phyloP scores from a whole-genome alignment of 2,113 vertebrate genomes.

The Craseonycteris thonglongyai region DNA sequence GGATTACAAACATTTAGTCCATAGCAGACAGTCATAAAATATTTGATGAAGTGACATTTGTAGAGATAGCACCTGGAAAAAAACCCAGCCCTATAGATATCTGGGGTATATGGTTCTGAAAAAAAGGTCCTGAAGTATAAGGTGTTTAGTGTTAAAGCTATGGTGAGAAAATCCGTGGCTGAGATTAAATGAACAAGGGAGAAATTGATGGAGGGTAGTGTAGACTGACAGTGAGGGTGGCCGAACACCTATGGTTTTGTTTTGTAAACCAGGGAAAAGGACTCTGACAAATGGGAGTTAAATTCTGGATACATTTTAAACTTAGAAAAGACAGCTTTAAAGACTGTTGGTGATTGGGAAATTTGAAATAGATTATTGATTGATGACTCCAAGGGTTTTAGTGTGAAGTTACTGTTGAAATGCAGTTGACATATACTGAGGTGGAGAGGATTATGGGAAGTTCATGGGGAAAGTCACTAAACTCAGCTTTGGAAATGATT shows the following conservation, averaged over 20 bases:
- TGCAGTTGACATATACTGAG: not conserved
- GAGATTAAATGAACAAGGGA: not conserved
- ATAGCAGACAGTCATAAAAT: not conserved
- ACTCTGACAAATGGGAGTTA: not conserved
- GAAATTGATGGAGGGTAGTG: not conserved
- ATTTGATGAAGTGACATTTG: not conserved
- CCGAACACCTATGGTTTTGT: not conserved
- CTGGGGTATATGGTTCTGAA: not conserved
- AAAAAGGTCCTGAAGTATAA: not conserved
- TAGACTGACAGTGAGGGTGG: not conserved
- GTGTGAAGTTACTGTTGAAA: not conserved
- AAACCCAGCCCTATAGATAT: not conserved
- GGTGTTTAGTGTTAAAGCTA: not conserved
- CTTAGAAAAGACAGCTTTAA: not conserved
- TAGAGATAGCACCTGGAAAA: not conserved
- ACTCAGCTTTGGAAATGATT: not conserved
- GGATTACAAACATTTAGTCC: not conserved
- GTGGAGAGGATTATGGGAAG: fast-evolving
- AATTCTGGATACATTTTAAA: not conserved
- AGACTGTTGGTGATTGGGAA: not conserved
- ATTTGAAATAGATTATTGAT: not conserved
- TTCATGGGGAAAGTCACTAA: not conserved
- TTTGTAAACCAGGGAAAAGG: not conserved
- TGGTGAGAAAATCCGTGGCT: not conserved
- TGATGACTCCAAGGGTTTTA: not conserved